Percentiles rank a stretch among this genome's conserved stretches.
phyloP scores from a whole-genome alignment of 1,140 invertebrate species.

The Eueides isabella region DNA sequence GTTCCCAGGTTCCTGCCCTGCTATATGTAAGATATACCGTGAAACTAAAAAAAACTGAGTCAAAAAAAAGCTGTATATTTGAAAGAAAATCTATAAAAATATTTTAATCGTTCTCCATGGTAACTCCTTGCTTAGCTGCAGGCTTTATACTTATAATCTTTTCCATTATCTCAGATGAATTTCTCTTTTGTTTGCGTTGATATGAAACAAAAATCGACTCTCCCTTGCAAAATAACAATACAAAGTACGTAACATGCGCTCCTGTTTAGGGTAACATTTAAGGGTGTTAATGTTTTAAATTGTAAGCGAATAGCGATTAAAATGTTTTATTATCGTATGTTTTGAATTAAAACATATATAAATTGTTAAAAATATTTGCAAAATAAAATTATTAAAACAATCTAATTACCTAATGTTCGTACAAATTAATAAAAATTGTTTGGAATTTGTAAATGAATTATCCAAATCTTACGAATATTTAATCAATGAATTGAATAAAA shows the following conservation, averaged over 20 bases:
- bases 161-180: slow-evolving; percentile 40
- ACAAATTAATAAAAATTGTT: no score
- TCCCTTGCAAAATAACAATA: slow-evolving; percentile 69
- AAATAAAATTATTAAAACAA: no score
- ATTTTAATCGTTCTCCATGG: background rate
- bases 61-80: background rate
- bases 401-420: no score
- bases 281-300: slow-evolving; percentile 26
- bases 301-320: slow-evolving; percentile 25
- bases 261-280: slow-evolving; percentile 52
- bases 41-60: background rate
- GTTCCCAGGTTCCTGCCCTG: no score
- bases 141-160: slow-evolving; percentile 30
- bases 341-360: no score
- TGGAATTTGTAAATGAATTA: no score
- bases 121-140: slow-evolving; percentile 11
- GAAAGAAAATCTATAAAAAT: background rate
- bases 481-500: no score
- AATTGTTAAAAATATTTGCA: no score
- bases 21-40: no score
- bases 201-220: slow-evolving; percentile 51
- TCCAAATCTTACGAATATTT: no score
- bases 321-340: background rate
- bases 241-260: slow-evolving; percentile 56
- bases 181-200: slow-evolving; percentile 39